phyloP scores from a whole-genome alignment of 2,113 vertebrate species.

The Sorex araneus region DNA sequence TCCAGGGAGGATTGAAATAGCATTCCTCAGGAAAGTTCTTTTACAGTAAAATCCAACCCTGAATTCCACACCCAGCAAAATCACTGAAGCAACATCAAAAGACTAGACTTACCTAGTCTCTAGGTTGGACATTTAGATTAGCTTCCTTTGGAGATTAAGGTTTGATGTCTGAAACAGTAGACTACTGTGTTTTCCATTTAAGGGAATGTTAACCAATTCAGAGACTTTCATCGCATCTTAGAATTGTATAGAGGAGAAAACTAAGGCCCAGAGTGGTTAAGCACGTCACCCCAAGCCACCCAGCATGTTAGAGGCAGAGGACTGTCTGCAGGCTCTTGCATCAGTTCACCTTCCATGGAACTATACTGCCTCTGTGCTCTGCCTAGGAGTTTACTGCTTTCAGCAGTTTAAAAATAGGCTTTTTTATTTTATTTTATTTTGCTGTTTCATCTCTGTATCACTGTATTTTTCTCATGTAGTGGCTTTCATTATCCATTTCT shows the following conservation, averaged over 20 bases:
- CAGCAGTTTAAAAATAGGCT: neutral
- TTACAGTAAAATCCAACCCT: constrained; percentile 32
- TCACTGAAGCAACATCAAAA: neutral
- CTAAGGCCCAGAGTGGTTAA: neutral
- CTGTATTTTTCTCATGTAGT: neutral
- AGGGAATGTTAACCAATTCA: constrained; percentile 15
- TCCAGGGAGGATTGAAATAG: constrained; percentile 33
- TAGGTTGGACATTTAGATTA: neutral
- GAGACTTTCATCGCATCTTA: neutral
- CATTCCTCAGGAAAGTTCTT: constrained; percentile 27
- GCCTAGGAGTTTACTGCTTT: neutral
- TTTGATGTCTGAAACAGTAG: constrained; percentile 9
- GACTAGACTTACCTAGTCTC: neutral
- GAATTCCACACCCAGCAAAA: constrained; percentile 15
- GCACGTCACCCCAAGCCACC: neutral
- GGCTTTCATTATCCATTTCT: constrained; percentile 31
- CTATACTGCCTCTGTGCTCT: neutral
- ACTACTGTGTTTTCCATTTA: constrained; percentile 35
- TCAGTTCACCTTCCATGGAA: neutral
- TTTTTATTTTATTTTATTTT: neutral
- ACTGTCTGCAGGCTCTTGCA: neutral
- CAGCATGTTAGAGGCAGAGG: neutral
- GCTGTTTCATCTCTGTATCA: constrained; percentile 24
- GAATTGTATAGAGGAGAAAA: neutral
- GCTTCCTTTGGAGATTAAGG: neutral